Base-by-base conservation (phyloP, 37 sponge, comb jelly and placozoan species). In the Geodia barretti region DNA sequence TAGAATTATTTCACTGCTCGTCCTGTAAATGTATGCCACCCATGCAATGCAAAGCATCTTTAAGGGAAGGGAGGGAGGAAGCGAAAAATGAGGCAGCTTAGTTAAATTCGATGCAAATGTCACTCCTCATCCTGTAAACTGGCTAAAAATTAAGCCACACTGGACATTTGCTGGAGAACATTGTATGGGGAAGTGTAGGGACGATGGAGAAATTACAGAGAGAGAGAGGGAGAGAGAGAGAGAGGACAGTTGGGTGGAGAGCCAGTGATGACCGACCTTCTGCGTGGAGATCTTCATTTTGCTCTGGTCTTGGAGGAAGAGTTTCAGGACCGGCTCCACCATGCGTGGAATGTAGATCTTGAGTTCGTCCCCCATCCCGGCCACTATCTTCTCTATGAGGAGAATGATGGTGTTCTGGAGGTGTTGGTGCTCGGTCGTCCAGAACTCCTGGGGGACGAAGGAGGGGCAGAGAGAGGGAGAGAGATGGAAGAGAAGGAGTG, bases 351-450 rank as follows among this genome's bases (percentile, higher is more conserved):
- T 63, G 74, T 92, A 95, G 36, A 89, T 88, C 85, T 97, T 97
- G 37, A 97, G 86, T 73, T 97, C 97, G 25, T 94, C 92, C 0
- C 94, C 92, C 90, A 97, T 86, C 58, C 94, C 89, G 36, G 81
- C 74, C 39, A 91, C 83, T 9, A 97, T 83, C 85, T 93, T 75
- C 71, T 94, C 95, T 21, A 97, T 80, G 64, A 97, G 72, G 33
- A 84, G 41, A 41, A 97, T 94, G 40, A 96, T 93, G 29, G 94
- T 93, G 86, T 81, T 91, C 90, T 96, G 97, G 37, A 96, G 72
- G 61, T 90, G 84, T 47, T 36, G 19, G 60, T 74, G 82, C 63
- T 71, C 61, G 31, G 94, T 87, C 29, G 62, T 88, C 95, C 95
- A 94, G 74, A 94, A 94, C 28, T 88, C 89, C 93, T 92, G 76